Base-by-base conservation (phyloP, 2,888 invertebrate species). In the Allacma fusca region DNA sequence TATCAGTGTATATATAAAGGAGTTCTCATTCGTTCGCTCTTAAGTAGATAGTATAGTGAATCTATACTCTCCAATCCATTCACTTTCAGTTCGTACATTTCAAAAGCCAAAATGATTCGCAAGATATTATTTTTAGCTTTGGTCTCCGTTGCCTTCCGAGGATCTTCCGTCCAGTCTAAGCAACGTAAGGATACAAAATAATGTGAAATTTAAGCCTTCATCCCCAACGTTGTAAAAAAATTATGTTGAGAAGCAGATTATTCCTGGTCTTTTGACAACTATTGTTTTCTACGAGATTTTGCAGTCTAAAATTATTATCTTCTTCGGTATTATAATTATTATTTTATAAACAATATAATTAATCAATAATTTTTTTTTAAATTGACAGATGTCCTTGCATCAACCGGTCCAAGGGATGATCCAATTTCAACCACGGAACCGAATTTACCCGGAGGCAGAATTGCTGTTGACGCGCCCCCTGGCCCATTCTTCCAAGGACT, bases 401-500 rank as follows among this genome's bases (percentile, higher is more conserved):
- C 50, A 50, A 62, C 77, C 29, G 82, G 81, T 24, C 82, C 82
- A n/a, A 76, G 75, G 28, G 76, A 75, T 23, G 62, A 72, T 5
- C 81, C 81, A 16, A 80, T 82, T 67, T 77, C 76, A 24, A 78
- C 73, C 0, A 78, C 77, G 1, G 77, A 77, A 0, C 81, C 82
- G 28, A 78, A 80, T 50, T 65, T 82, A 16, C 80, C 81, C 0
- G 82, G 82, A 19, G 82, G 82, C 1, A 44, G 23, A 5, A 77
- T 80, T 62, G 81, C 80, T 21, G 78, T 78, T 23, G 80, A 81
- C 67, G 79, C 78, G 19, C 79, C 80, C 19, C 82, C 82, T 1
- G 81, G 82, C 23, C 80, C 82, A 16, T 82, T 82, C 29, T 81
- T 82, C 62, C 67, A 79, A 44, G 81, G 78, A 65, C 80, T 82